Conservation (phyloP, 2,888 invertebrate species). For the Tanypteryx hageni region DNA sequence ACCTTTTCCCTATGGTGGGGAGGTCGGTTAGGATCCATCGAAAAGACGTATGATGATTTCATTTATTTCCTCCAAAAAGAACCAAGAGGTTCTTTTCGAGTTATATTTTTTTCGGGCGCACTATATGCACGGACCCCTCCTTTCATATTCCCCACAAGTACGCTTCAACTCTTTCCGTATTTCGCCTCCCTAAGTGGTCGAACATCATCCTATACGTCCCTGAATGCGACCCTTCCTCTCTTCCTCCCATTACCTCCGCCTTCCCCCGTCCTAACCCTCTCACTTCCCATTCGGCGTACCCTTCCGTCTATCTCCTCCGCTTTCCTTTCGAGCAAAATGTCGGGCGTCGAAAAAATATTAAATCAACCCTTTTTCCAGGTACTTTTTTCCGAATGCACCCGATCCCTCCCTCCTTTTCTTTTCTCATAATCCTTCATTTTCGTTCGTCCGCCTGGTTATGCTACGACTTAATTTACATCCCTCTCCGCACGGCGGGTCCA, state of each 20-base stretch:
- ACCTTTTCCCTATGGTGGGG: too few species aligned
- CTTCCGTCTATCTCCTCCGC: neutral
- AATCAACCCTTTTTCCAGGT: neutral
- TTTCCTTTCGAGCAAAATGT: neutral
- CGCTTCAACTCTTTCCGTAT: constrained; percentile 57
- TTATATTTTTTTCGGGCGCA: neutral
- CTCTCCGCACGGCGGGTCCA: neutral
- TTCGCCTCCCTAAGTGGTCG: constrained; percentile 52
- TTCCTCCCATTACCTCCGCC: neutral
- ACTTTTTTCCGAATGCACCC: neutral
- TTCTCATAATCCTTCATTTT: neutral
- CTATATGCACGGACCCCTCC: neutral
- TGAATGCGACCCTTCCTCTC: constrained; percentile 23
- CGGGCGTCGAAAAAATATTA: constrained; percentile 16
- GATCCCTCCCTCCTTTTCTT: neutral
- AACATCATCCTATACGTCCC: constrained; percentile 31
- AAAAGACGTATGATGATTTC: neutral
- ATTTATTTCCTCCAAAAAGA: neutral
- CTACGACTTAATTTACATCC: neutral
- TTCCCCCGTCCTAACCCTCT: neutral
- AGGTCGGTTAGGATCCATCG: neutral
- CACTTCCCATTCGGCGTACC: neutral
- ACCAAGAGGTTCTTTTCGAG: neutral
- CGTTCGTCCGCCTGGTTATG: neutral
- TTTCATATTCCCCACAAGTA: constrained; percentile 15